Conservation (phyloP, 2,888 invertebrate species). For the Drosophila crucigera region DNA sequence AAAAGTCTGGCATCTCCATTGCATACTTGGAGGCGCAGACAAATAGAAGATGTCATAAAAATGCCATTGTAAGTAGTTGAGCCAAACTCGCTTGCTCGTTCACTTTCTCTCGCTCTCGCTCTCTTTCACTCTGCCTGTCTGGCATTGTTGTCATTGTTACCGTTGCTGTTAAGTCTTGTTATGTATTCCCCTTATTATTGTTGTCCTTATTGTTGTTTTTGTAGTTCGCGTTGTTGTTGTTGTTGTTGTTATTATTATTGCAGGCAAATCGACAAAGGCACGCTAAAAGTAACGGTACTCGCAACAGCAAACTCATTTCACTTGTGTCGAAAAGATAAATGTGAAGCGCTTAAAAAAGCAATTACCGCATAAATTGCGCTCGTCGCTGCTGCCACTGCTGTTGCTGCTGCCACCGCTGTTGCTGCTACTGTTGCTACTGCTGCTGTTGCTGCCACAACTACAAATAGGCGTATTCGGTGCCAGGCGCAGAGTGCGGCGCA, state of each 20-base stretch:
- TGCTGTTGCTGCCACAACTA: conserved; percentile 27
- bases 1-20: conserved; percentile 53
- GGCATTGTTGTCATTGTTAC: conserved; percentile 71
- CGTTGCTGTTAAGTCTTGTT: conserved; percentile 34
- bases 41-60: conserved; percentile 75
- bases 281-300: conserved; percentile 50
- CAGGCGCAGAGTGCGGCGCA: conserved; percentile 55
- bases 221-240: conserved; percentile 20
- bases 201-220: conserved; percentile 42
- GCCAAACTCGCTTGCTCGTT: conserved; percentile 23
- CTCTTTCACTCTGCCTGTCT: conserved; percentile 2
- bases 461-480: conserved; percentile 41
- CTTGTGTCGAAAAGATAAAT: conserved; percentile 81
- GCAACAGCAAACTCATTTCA: conserved; percentile 69
- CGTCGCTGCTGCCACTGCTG: conserved; percentile 2
- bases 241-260: conserved; percentile 47
- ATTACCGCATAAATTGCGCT: conserved; percentile 83
- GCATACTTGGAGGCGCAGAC: conserved; percentile 50
- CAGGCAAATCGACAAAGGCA: conserved; percentile 70
- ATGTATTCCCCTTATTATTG: conserved; percentile 39
- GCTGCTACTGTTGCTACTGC: not conserved
- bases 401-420: not conserved
- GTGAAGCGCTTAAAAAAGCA: conserved; percentile 81
- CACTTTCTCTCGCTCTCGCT: not conserved
- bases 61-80: conserved; percentile 79